Percentiles rank a stretch among this genome's conserved stretches.
Evolutionary conservation across 2,113 vertebrate species (phyloP).

Genomic region (Xenotilapia caudafasciata): DNA sequence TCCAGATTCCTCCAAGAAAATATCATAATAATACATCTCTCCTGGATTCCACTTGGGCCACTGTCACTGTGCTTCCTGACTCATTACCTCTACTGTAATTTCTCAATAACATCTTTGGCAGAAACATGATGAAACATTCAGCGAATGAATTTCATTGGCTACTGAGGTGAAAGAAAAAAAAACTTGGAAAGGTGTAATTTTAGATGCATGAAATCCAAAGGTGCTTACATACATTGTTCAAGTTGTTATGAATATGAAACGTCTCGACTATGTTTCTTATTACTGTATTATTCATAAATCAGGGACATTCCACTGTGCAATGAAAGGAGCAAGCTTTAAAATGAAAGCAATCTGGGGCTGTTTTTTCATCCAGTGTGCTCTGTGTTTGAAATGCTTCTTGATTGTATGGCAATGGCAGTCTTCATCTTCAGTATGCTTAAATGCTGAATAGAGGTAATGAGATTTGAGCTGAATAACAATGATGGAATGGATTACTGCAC

Average conservation of each 20-base stretch:
- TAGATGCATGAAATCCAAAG: slow-evolving; percentile 57
- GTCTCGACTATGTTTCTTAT: slow-evolving; percentile 27
- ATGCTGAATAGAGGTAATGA: slow-evolving; percentile 63
- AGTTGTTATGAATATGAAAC: slow-evolving; percentile 61
- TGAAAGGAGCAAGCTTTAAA: slow-evolving; percentile 34
- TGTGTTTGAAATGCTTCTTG: slow-evolving; percentile 16
- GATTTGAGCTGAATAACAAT: slow-evolving; percentile 59
- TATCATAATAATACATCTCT: slow-evolving; percentile 63
- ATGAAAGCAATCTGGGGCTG: slow-evolving; percentile 23
- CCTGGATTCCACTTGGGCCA: slow-evolving; percentile 50
- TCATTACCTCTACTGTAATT: slow-evolving; percentile 52
- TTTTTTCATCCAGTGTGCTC: not conserved
- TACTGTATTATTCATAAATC: slow-evolving; percentile 60
- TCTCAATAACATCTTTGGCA: slow-evolving; percentile 45
- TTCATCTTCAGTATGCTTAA: slow-evolving; percentile 28
- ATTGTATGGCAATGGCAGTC: slow-evolving; percentile 28
- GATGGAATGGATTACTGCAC: slow-evolving; percentile 55
- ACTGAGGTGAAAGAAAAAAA: not conserved
- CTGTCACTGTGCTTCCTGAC: slow-evolving; percentile 50
- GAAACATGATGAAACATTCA: slow-evolving; percentile 50
- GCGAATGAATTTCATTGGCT: slow-evolving; percentile 35
- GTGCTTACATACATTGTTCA: slow-evolving; percentile 48
- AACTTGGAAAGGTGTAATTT: slow-evolving; percentile 46
- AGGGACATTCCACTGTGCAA: slow-evolving; percentile 14
- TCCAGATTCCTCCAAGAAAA: slow-evolving; percentile 61